Evolutionary conservation across 2,888 invertebrate genomes (phyloP), one percentile per base, ranked within the genome.

Genomic region (Nysson spinosus): DNA sequence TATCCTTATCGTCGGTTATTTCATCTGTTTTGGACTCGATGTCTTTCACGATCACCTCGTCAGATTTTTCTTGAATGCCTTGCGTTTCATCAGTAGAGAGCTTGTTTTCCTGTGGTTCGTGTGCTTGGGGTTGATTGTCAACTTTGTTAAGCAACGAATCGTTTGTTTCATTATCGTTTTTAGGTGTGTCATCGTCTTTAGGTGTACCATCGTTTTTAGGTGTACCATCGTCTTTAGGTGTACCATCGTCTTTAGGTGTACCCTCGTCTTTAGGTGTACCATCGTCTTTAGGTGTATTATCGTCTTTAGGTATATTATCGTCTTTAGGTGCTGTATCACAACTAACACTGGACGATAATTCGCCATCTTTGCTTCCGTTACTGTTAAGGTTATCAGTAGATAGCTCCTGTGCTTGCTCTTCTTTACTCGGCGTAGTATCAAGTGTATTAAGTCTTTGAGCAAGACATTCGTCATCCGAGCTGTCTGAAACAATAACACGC

Each of bases 401-500:
- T 1, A 34, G 1, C 3, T 9, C 12, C 4, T 40, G 11, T 2
- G n/a, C n/a, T n/a, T 4, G 0, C n/a, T 24, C 12, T 9, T 42
- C 42, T 7, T 43, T 39, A 3, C 5, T 30, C 1, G 30, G 6
- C 0, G 28, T 11, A 1, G 34, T 11, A 1, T 11, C 51, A 17
- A 58, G 57, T 2, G 43, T 65, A 3, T n/a, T 49, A 2, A 79
- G 40, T 28, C 79, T 78, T 3, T 79, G 74, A 0, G 80, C 81
- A 1, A 84, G 63, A n/a, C 62, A 69, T 30, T 85, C 83, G 7
- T 83, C 83, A 0, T 85, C 82, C 2, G 82, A 81, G 55, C 82
- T 83, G 14, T 86, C 86, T 0, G 86, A 85, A 5, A 79, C 66
- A 22, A 85, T 81, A 0, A 81, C 68, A 5, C 76, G 79, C 44